Percentiles rank a stretch among this genome's conserved stretches.
phyloP scores from a whole-genome alignment of 30 jellyfish, hydroid and myxozoan genomes.

The Aurelia aurita complex sp. Pacific region DNA sequence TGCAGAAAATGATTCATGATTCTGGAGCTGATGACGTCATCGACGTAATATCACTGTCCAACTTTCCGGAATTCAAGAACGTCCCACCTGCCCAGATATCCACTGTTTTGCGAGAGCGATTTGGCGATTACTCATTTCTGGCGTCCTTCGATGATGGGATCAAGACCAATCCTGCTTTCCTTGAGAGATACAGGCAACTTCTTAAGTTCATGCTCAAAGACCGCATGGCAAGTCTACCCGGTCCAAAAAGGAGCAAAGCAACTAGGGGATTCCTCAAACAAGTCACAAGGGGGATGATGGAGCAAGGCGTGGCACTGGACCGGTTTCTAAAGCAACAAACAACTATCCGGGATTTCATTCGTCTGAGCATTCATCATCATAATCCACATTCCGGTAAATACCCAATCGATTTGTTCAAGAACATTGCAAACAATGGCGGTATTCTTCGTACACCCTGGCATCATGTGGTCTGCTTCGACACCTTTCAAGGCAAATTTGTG shows the following conservation, averaged over 20 bases:
- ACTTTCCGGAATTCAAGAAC: conserved; percentile 41
- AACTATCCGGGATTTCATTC: conserved; percentile 5
- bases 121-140: conserved; percentile 17
- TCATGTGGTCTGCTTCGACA: not conserved
- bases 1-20: conserved; percentile 23
- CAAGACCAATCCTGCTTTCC: conserved; percentile 11
- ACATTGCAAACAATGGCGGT: too few relatives aligned
- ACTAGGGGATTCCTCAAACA: conserved; percentile 27
- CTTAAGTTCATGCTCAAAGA: conserved; percentile 54
- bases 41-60: conserved; percentile 34
- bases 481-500: not conserved
- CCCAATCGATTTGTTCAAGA: too few relatives aligned
- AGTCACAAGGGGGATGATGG: conserved; percentile 61
- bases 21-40: conserved; percentile 52
- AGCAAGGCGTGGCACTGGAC: conserved; percentile 72
- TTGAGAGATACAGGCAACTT: conserved; percentile 33
- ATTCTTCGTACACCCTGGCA: too few relatives aligned
- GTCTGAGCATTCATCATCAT: conserved; percentile 65
- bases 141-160: conserved; percentile 28
- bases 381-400: conserved; percentile 26
- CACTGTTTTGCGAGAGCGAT: conserved; percentile 10
- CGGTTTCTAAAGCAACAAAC: conserved; percentile 32
- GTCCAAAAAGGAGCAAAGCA: conserved; percentile 27
- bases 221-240: conserved; percentile 37
- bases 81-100: conserved; percentile 22